Percentiles rank a stretch among this genome's conserved stretches.
These are phyloP conservation scores for Podarcis raffonei DNA, from an alignment of 2,113 vertebrate species.

Conservation along the genomic window DNA sequence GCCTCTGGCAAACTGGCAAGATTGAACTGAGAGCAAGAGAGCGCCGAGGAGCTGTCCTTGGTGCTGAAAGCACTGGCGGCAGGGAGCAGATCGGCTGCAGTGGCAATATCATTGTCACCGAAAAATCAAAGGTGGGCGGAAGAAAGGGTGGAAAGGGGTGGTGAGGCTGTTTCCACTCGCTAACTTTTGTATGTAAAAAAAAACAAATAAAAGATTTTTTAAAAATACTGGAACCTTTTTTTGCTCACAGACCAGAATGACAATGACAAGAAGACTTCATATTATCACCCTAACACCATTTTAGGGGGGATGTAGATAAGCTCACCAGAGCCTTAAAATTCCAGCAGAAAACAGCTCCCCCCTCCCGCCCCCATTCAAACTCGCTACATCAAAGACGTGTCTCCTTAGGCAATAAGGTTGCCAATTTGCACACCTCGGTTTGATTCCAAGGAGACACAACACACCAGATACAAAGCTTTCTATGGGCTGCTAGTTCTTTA, in stretches of 20 bases:
- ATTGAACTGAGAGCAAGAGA: neutral
- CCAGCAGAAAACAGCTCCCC: neutral
- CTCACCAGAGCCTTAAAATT: neutral
- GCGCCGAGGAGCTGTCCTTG: conserved; percentile 54
- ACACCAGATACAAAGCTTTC: neutral
- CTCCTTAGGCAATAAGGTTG: conserved; percentile 7
- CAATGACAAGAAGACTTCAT: neutral
- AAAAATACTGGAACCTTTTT: neutral
- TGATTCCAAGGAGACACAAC: neutral
- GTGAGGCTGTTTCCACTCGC: neutral
- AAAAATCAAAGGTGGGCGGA: neutral
- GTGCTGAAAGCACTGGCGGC: conserved; percentile 63
- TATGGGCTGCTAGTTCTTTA: neutral
- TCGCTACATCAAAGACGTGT: neutral
- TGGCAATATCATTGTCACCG: neutral
- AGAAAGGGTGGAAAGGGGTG: neutral
- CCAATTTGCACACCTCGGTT: conserved; percentile 4
- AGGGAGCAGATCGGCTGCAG: neutral
- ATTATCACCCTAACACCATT: neutral
- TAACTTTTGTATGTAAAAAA: neutral
- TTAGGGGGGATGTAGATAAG: neutral
- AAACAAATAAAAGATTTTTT: neutral
- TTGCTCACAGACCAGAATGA: neutral
- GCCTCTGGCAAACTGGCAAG: neutral
- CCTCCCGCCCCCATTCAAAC: neutral